Base-by-base conservation (phyloP, 2,888 invertebrate species). In the Uloborus plumipes region DNA sequence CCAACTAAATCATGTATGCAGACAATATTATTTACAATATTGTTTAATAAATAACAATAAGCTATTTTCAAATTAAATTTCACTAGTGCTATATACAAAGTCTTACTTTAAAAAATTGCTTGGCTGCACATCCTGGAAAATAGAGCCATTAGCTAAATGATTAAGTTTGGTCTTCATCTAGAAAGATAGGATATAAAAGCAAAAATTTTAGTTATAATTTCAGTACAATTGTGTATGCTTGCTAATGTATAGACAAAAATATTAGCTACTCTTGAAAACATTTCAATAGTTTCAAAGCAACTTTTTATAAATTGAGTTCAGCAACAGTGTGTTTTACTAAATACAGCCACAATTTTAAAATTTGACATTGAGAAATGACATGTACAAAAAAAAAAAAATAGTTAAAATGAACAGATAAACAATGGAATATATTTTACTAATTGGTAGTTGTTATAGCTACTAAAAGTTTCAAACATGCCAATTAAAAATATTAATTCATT, bases 41-140 rank as follows among this genome's bases (percentile, higher is more conserved):
- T 26, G 26, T 4, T 26, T 26, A 55, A 20, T 16, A 55, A n/a
- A 55, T 1, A 53, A 11, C 15, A 15, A 53, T 14, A n/a, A 20
- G n/a, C 16, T 55, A 11, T n/a, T 55, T 55, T 15, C 18, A 1
- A 55, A 16, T 9, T 9, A n/a, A 39, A 64, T 7, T 16, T 39
- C 20, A 50, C 18, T 1, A 64, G 39, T 53, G 2, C 31, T 49
- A n/a, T 26, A 26, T 26, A 26, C 2, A 26, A 26, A 26, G 26
- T 58, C 74, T 74, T 70, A 81, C 80, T 70, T 55, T 13, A 81
- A 51, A 6, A 81, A 20, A 51, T 81, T 53, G 51, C 80, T 81
- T 31, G 74, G 80, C 26, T 74, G 69, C 4, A 74, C 53, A 31
- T 58, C 69, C 39, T 70, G 47, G 15, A 81, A 64, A 16, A 70